Evolutionary conservation across 2,797 vertebrate genomes (phyloP).

Genomic region (Microtus californicus): DNA sequence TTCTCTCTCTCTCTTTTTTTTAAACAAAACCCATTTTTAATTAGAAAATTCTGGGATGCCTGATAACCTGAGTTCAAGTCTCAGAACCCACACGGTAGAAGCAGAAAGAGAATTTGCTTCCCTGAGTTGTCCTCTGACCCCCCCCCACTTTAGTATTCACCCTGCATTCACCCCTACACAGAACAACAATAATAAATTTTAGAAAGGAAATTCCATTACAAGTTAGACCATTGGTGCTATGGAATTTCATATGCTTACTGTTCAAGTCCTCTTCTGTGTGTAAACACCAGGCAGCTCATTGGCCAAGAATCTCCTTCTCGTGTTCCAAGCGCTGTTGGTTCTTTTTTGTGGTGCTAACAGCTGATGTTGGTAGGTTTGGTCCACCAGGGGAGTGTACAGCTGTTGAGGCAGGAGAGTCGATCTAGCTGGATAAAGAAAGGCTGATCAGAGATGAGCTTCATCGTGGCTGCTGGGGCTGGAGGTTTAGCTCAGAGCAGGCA

Average conservation of each 20-base stretch:
- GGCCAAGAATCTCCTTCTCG: neutral
- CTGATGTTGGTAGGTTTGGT: constrained; percentile 49
- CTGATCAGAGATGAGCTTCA: constrained; percentile 82
- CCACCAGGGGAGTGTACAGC: constrained; percentile 62
- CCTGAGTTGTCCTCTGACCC: neutral
- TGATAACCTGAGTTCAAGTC: neutral
- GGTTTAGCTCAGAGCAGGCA: constrained; percentile 67
- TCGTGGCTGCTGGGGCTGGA: constrained; percentile 61
- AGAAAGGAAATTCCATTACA: neutral
- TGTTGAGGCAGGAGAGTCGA: constrained; percentile 70
- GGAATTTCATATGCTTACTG: neutral
- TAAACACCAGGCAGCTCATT: neutral
- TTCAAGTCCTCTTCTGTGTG: neutral
- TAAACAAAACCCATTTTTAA: constrained; percentile 1
- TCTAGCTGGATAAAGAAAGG: constrained; percentile 81
- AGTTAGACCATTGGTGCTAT: neutral
- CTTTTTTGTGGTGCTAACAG: neutral
- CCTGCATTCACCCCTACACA: neutral
- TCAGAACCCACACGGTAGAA: neutral
- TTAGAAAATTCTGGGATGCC: neutral
- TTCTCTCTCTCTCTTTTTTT: neutral
- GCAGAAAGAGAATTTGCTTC: neutral
- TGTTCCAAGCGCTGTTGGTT: neutral
- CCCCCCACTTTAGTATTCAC: neutral
- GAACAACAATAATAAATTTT: neutral